These are phyloP conservation scores for Rhadinocentrus ornatus DNA, from an alignment of 2,797 vertebrate species.

Conservation along the genomic window DNA sequence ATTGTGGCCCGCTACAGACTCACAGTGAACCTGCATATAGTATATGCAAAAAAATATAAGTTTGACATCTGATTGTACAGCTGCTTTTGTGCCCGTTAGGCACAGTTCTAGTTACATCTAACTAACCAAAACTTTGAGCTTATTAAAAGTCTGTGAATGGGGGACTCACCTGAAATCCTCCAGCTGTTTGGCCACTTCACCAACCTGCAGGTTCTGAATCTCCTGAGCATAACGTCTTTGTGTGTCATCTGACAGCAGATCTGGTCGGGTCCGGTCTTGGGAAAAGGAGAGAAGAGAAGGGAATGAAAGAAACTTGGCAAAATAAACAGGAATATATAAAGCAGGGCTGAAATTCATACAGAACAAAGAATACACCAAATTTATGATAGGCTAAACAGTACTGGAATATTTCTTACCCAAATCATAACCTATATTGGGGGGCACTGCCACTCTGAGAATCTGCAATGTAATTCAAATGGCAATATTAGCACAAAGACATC, in stretches of 20 bases:
- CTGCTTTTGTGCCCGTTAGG: not conserved
- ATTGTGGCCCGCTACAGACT: not conserved
- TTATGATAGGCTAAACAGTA: not conserved
- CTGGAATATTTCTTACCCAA: constrained; percentile 82
- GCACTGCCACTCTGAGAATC: constrained; percentile 85
- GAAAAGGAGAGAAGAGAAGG: not conserved
- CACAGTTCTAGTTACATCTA: not conserved
- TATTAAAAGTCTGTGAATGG: not conserved
- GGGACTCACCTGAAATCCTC: constrained; percentile 87
- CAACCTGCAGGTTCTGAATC: constrained; percentile 76
- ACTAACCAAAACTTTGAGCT: not conserved
- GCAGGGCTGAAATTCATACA: not conserved
- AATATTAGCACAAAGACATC: constrained; percentile 5
- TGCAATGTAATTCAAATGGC: constrained; percentile 57
- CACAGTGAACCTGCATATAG: not conserved
- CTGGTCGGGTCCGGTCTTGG: constrained; percentile 87
- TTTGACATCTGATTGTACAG: not conserved
- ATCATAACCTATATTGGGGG: constrained; percentile 72
- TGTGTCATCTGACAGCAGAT: constrained; percentile 84
- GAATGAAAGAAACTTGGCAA: not conserved
- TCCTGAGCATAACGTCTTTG: constrained; percentile 81
- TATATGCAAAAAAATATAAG: no score
- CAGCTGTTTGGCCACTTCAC: constrained; percentile 85
- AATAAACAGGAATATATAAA: not conserved
- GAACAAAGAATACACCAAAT: not conserved